A percentile compares a stretch with the other conserved stretches of the same genome.
Evolutionary conservation across 2,888 invertebrate genomes (phyloP).

Genomic region (Aromia moschata): DNA sequence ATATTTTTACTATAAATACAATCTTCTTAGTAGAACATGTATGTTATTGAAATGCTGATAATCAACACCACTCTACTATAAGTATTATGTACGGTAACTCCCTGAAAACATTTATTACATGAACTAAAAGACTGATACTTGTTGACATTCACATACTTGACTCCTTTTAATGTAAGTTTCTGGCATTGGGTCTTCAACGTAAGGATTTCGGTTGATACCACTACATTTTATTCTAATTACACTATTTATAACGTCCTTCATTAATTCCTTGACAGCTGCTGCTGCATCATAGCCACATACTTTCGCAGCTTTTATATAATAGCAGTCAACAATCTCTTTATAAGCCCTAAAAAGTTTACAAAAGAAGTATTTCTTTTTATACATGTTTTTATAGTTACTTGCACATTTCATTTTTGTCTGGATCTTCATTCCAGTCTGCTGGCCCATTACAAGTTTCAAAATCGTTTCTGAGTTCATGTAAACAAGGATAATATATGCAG

Average conservation of each 20-base stretch:
- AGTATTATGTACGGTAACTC: no score
- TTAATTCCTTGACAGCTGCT: constrained; percentile 55
- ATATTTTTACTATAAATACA: neutral
- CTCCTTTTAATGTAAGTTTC: constrained; percentile 42
- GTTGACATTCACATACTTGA: no score
- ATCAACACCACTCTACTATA: no score
- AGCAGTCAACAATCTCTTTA: constrained; percentile 65
- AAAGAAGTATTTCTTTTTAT: neutral
- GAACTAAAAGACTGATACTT: no score
- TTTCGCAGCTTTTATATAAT: constrained; percentile 64
- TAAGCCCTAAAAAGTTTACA: constrained; percentile 57
- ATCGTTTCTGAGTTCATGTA: constrained; percentile 63
- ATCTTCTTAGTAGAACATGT: no score
- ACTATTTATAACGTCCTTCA: constrained; percentile 52
- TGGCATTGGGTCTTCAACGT: constrained; percentile 51
- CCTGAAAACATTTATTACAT: no score
- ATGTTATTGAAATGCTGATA: no score
- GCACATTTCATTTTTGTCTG: constrained; percentile 61
- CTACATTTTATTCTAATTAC: constrained; percentile 51
- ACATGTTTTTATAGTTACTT: no score
- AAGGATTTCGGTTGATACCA: constrained; percentile 45
- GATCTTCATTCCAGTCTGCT: constrained; percentile 67
- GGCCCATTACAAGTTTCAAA: constrained; percentile 66
- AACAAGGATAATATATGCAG: constrained; percentile 34
- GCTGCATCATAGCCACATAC: constrained; percentile 65